Evolutionary conservation across 2,888 invertebrate genomes (phyloP), one percentile per base, ranked within the genome.

Genomic region (Stictocephala bisonia): DNA sequence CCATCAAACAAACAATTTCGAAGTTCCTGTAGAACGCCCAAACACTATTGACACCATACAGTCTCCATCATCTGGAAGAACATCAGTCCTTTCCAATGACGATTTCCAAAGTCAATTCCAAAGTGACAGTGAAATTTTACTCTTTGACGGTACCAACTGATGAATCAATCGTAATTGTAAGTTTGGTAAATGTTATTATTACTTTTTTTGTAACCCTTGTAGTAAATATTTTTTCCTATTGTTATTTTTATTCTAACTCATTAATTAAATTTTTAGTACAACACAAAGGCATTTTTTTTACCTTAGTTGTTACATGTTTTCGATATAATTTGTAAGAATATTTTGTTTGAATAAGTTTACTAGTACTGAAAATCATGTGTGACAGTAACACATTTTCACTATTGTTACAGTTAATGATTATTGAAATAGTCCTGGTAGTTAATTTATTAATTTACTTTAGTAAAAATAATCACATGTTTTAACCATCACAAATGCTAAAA

Each of bases 51-150:
- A 24, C 58, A 58, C 13, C 58, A 58, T 58, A 27, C 58, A 58
- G 27, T 58, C 58, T 58, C 4, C 58, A 58, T 58, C 58, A 58
- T 58, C 58, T 27, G 58, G 58, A 58, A 58, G 58, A 58, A 58
- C 58, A 58, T 58, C 58, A 26, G 58, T 58, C 24, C 11, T 26
- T 26, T 58, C 22, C 58, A 58, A 13, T 58, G 58, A 58, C 27
- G 13, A 58, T 58, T 58, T 58, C 58, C 58, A 58, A 58, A 58
- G 11, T 58, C 58, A 58, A 58, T 26, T 58, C n/a, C n/a, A n/a
- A 27, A 58, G 58, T 58, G 58, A 58, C 22, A 58, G 58, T 58
- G 58, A 58, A 27, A 9, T 26, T 26, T 58, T 58, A 58, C 58
- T 58, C 26, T 58, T 58, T 24, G 13, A 58, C 13, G 24, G 26